Evolutionary conservation across 2,113 vertebrate species (phyloP), one percentile per base, ranked within the genome.

Genomic region (Oenanthe melanoleuca): DNA sequence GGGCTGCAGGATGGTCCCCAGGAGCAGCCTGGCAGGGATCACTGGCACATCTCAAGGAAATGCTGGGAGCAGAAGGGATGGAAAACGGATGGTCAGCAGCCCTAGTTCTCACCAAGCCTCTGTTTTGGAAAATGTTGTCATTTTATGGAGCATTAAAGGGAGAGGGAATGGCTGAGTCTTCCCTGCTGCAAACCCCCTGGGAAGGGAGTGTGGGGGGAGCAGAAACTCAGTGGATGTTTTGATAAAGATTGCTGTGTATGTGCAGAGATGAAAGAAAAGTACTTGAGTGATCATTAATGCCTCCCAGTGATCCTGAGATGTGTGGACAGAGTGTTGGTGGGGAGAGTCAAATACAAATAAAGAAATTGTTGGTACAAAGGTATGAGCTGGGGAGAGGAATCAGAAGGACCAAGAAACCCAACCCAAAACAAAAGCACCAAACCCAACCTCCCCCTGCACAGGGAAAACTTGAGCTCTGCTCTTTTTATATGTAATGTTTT

Each of bases 141-240:
- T 80, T 91, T 77, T 37, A 20, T 91, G 71, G 59, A 75, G 24
- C 50, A 31, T 57, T 77, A 34, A 63, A 69, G 44, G 63, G 29
- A 74, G 53, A 79, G 57, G 0, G 33, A 26, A 61, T 82, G 53
- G 60, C 57, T 64, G 16, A 88, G 71, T 9, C 8, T 72, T 88
- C 82, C 91, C 73, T 3, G 2, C 67, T 88, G 70, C 73, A 86
- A 71, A 74, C 65, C 92, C 84, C 80, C 52, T 86, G 94, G 91
- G 92, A 91, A 44, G 37, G 15, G 50, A 79, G 52, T 26, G 4
- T 1, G 3, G 86, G 74, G 31, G n/a, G 5, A 79, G 78, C 70
- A 92, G 77, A 29, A 79, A 80, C 91, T 94, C 37, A 63, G 74
- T n/a, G 84, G 52, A 14, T 91, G 23, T 92, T 95, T 97, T 85